phyloP scores from a whole-genome alignment of 30 jellyfish, hydroid and myxozoan species.

The Thelohanellus kitauei region DNA sequence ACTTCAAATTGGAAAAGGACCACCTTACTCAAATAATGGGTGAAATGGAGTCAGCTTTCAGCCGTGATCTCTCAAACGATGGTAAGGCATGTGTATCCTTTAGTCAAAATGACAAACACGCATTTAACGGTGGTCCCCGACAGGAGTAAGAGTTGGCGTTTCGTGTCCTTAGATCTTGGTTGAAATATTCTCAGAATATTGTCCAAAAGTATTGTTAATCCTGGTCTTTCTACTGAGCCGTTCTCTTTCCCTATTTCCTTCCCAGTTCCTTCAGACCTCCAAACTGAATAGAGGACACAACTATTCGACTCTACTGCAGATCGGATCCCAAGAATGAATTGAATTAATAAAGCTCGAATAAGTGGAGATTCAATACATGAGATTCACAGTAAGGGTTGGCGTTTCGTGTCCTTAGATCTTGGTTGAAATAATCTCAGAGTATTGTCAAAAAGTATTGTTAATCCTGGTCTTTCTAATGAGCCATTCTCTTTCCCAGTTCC shows the following conservation, averaged over 20 bases:
- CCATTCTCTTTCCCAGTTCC: slow-evolving; percentile 25
- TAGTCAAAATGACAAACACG: too few species aligned
- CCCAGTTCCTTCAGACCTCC: slow-evolving; percentile 22
- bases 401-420: slow-evolving; percentile 62
- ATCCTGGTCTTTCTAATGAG: slow-evolving; percentile 15
- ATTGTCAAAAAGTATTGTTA: slow-evolving; percentile 25
- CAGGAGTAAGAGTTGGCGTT: slow-evolving; percentile 61
- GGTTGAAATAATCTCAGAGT: slow-evolving; percentile 90
- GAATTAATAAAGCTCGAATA: slow-evolving; percentile 20
- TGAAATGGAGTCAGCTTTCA: too few species aligned
- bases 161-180: slow-evolving; percentile 77
- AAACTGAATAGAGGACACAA: slow-evolving; percentile 25
- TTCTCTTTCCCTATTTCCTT: too few species aligned
- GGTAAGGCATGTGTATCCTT: too few species aligned
- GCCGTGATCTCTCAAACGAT: too few species aligned
- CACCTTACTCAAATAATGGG: too few species aligned
- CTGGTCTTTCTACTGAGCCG: slow-evolving; percentile 13
- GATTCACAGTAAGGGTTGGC: slow-evolving; percentile 67
- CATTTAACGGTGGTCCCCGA: too few species aligned
- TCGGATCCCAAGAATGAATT: too few species aligned
- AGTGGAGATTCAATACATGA: slow-evolving; percentile 21
- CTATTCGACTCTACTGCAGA: slow-evolving; percentile 61
- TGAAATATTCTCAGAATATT: slow-evolving; percentile 70
- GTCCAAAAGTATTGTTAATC: slow-evolving; percentile 26
- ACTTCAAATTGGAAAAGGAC: too few species aligned